A percentile compares a stretch with the other conserved stretches of the same genome.
phyloP scores from a whole-genome alignment of 2,888 invertebrate genomes.

The Lottia gigantea region DNA sequence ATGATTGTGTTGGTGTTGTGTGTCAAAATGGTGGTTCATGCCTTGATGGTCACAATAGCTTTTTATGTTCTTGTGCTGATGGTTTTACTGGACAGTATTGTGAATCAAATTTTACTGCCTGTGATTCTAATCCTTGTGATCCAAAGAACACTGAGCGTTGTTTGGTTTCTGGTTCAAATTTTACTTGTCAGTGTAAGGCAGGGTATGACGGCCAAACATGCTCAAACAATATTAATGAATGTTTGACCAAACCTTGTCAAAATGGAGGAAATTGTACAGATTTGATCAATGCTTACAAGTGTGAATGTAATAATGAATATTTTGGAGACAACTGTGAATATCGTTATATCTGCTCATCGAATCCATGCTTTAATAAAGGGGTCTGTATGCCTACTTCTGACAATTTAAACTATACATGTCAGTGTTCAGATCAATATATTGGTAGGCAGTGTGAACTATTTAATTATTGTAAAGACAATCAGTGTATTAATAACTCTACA shows the following conservation, averaged over 20 bases:
- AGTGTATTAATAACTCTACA: constrained; percentile 52
- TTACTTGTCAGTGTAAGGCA: constrained; percentile 47
- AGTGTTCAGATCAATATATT: constrained; percentile 45
- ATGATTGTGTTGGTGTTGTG: constrained; percentile 44
- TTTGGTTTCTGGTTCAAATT: constrained; percentile 37
- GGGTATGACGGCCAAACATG: constrained; percentile 56
- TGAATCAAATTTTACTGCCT: constrained; percentile 41
- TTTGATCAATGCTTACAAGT: constrained; percentile 39
- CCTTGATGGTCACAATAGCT: constrained; percentile 46
- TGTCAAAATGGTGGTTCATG: constrained; percentile 48
- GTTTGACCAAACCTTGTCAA: constrained; percentile 43
- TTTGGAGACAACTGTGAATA: constrained; percentile 52
- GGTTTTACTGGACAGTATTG: constrained; percentile 49
- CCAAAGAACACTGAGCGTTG: constrained; percentile 43
- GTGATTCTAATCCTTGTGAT: constrained; percentile 49
- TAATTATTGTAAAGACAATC: constrained; percentile 46
- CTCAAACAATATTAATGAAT: constrained; percentile 41
- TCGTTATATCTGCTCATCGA: constrained; percentile 44
- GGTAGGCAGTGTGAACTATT: constrained; percentile 55
- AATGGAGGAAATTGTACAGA: constrained; percentile 45
- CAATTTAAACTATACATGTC: constrained; percentile 46
- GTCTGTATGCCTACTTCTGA: constrained; percentile 41
- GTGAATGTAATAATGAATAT: constrained; percentile 40
- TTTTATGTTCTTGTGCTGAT: constrained; percentile 42
- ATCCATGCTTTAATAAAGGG: constrained; percentile 59